phyloP scores from a whole-genome alignment of 2,888 invertebrate species.

The Philaethria dido region DNA sequence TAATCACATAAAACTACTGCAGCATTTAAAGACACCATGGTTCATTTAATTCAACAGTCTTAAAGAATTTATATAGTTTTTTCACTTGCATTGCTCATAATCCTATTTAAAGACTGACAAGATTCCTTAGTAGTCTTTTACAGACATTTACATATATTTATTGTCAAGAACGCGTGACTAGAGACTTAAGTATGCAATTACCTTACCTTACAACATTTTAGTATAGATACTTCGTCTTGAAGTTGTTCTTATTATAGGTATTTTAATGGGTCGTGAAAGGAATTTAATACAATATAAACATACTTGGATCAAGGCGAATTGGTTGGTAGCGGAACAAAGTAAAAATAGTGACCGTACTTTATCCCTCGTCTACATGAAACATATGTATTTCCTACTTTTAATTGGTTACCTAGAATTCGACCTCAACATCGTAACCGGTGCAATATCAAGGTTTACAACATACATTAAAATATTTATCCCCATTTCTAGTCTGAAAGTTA shows the following conservation, averaged over 20 bases:
- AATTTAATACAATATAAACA: constrained; percentile 46
- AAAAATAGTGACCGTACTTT: constrained; percentile 49
- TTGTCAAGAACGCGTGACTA: constrained; percentile 25
- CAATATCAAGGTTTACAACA: constrained; percentile 45
- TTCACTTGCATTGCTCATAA: constrained; percentile 4
- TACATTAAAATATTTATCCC: constrained; percentile 39
- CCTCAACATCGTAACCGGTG: constrained; percentile 30
- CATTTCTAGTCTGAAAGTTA: constrained; percentile 50
- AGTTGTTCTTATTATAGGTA: constrained; percentile 38
- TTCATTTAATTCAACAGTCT: neutral
- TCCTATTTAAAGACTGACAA: constrained; percentile 30
- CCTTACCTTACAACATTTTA: constrained; percentile 28
- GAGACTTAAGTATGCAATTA: constrained; percentile 21
- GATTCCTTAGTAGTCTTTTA: constrained; percentile 22
- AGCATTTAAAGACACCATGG: neutral
- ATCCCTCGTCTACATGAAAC: constrained; percentile 39
- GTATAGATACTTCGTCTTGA: constrained; percentile 30
- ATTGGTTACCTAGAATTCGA: constrained; percentile 39
- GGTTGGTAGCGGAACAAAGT: constrained; percentile 49
- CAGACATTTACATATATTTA: constrained; percentile 21
- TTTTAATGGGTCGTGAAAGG: constrained; percentile 50
- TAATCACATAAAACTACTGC: constrained; percentile 22
- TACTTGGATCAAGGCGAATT: constrained; percentile 51
- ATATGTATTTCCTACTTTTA: constrained; percentile 37
- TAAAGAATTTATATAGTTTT: constrained; percentile 6